A percentile compares a stretch with the other conserved stretches of the same genome.
These are phyloP conservation scores for Ursus arctos DNA, from an alignment of 2,113 vertebrate genomes.

Conservation along the genomic window DNA sequence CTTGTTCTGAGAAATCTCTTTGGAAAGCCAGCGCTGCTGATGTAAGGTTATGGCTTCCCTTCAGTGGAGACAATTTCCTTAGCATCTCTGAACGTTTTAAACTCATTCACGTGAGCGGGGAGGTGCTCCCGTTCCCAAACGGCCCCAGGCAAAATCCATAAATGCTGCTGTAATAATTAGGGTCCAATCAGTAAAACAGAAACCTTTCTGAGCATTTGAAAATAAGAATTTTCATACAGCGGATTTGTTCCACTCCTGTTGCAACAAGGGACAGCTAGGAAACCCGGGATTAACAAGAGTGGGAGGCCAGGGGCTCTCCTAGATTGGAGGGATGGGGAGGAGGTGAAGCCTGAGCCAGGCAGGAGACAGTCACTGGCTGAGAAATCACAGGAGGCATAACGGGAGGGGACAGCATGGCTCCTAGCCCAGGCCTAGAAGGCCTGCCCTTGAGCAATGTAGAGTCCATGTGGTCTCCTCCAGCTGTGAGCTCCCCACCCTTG, in stretches of 20 bases:
- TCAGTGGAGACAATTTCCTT: background rate
- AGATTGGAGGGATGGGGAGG: background rate
- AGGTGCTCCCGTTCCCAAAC: background rate
- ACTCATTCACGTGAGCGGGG: background rate
- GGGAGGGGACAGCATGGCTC: background rate
- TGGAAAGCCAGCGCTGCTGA: background rate
- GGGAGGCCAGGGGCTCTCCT: background rate
- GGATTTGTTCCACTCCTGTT: background rate
- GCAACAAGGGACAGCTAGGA: background rate
- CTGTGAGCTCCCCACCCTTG: too few relatives aligned
- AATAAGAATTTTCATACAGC: background rate
- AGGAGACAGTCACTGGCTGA: background rate
- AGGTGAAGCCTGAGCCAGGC: background rate
- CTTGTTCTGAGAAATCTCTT: background rate
- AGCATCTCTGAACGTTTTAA: background rate
- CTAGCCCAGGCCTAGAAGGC: background rate
- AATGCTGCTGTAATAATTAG: background rate
- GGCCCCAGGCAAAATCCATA: background rate
- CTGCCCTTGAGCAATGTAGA: background rate
- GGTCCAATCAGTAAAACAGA: background rate
- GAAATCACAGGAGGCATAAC: background rate
- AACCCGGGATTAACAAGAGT: background rate
- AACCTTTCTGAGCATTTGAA: background rate
- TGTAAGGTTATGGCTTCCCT: background rate
- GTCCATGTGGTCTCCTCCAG: background rate